These are phyloP conservation scores for Cynoglossus semilaevis DNA, from an alignment of 2,113 vertebrate genomes.

Conservation along the genomic window DNA sequence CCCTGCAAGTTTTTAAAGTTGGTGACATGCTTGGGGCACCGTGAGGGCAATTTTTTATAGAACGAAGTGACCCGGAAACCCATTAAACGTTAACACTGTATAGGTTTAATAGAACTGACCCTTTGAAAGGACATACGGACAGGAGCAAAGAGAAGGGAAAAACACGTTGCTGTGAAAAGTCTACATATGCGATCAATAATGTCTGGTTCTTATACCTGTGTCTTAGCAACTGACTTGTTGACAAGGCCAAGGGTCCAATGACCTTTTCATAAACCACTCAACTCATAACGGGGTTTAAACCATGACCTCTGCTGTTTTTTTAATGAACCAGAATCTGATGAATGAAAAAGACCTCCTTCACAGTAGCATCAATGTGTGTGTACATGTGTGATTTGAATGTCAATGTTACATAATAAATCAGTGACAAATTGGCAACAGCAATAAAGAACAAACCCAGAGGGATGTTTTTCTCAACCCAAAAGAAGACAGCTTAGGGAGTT, in stretches of 20 bases:
- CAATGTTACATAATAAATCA: slow-evolving; percentile 54
- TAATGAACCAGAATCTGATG: slow-evolving; percentile 7
- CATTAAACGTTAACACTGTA: too few species aligned
- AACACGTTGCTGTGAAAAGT: background rate
- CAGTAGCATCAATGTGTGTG: background rate
- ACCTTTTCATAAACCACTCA: slow-evolving; percentile 27
- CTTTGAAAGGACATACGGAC: too few species aligned
- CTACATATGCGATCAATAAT: slow-evolving; percentile 9
- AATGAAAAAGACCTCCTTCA: slow-evolving; percentile 11
- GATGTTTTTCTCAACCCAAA: slow-evolving; percentile 38
- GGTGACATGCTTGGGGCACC: too few species aligned
- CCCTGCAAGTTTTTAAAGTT: too few species aligned
- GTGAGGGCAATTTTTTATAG: too few species aligned
- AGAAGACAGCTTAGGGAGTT: slow-evolving; percentile 34
- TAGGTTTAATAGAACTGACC: too few species aligned
- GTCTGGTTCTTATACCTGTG: background rate
- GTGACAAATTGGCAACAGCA: slow-evolving; percentile 31
- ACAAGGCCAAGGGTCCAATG: slow-evolving; percentile 6
- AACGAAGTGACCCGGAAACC: too few species aligned
- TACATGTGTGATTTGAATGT: slow-evolving; percentile 17
- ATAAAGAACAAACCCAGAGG: slow-evolving; percentile 45
- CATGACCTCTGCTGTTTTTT: background rate
- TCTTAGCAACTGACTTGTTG: background rate
- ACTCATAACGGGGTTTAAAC: background rate
- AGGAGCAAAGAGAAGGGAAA: background rate